A percentile compares a stretch with the other conserved stretches of the same genome.
phyloP scores from a whole-genome alignment of 1,140 invertebrate species.

The Papilio helenus region DNA sequence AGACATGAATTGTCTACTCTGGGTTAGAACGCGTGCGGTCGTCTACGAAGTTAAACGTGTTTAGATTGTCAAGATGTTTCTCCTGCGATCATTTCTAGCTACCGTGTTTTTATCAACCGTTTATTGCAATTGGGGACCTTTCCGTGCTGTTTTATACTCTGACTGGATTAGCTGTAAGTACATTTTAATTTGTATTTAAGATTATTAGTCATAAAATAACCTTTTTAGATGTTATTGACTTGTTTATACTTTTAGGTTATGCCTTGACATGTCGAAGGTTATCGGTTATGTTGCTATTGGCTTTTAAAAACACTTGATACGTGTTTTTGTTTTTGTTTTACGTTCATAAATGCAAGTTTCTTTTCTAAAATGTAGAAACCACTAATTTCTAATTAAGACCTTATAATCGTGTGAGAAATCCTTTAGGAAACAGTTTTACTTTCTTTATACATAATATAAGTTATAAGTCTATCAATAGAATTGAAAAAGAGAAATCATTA shows the following conservation, averaged over 20 bases:
- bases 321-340: background rate
- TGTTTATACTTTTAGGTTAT: background rate
- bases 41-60: background rate
- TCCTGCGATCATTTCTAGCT: constrained; percentile 20
- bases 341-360: too few relatives aligned
- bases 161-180: constrained; percentile 37
- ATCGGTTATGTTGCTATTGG: background rate
- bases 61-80: constrained; percentile 22
- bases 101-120: constrained; percentile 2
- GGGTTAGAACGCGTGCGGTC: background rate
- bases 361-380: too few relatives aligned
- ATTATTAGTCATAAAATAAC: background rate
- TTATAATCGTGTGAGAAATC: too few relatives aligned
- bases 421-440: too few relatives aligned
- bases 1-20: background rate
- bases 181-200: background rate
- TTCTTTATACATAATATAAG: too few relatives aligned
- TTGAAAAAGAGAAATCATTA: too few relatives aligned
- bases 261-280: background rate
- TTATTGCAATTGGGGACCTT: constrained; percentile 36
- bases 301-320: background rate
- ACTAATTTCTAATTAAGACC: too few relatives aligned
- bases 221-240: background rate
- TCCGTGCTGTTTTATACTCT: constrained; percentile 33
- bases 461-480: too few relatives aligned